Conservation (phyloP, 2,113 vertebrate genomes). For the Craseonycteris thonglongyai region DNA sequence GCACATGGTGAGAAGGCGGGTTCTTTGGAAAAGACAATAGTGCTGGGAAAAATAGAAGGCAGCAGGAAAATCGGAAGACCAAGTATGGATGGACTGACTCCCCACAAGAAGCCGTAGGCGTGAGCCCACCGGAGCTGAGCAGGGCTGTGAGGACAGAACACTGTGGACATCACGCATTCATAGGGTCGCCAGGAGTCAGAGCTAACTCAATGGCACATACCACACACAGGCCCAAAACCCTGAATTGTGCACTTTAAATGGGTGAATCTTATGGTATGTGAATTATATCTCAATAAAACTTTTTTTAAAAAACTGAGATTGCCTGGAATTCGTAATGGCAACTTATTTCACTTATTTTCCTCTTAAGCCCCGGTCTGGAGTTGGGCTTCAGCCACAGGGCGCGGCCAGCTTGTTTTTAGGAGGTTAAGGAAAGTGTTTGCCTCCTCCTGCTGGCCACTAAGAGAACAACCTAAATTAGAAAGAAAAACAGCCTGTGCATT, state of each 20-base stretch:
- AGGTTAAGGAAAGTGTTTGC: neutral
- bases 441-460: constrained; percentile 45
- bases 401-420: accelerated
- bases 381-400: neutral
- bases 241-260: neutral
- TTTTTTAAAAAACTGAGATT: neutral
- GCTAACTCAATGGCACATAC: too few relatives aligned
- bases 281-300: neutral
- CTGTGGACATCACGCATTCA: neutral
- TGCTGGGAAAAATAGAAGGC: neutral
- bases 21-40: neutral
- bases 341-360: neutral
- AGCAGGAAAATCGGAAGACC: neutral
- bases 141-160: neutral
- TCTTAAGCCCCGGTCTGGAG: neutral
- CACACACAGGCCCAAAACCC: neutral
- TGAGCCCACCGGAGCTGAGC: neutral
- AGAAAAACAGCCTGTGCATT: neutral
- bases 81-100: neutral
- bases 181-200: neutral
- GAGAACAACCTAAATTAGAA: neutral
- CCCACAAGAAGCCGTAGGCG: neutral
- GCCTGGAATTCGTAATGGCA: neutral
- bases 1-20: neutral
- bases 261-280: neutral